Base-by-base conservation (phyloP, 2,797 vertebrate species). In the Malacoctenus gilli region DNA sequence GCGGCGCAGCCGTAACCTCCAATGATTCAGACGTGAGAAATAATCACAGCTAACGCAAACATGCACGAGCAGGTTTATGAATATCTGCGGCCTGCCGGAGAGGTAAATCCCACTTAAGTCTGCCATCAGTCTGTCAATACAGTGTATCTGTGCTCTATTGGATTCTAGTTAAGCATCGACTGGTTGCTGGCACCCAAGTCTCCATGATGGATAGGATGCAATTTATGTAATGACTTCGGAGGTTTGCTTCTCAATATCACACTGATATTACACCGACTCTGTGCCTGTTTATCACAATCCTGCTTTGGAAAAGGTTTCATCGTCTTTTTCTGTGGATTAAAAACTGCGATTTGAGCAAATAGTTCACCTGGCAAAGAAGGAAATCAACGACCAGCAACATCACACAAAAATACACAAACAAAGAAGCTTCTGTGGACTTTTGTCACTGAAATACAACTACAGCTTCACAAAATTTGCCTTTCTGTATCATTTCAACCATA, bases 201-300 rank as follows among this genome's bases (percentile, higher is more conserved):
- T 18, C 18, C 1, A 2, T 73, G 60, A 77, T 68, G 46, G 41
- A 79, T 75, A 43, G 23, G 30, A 42, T 35, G 31, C 31, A 22
- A 3, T 71, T 46, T 23, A 25, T 48, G 47, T 35, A 66, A 61
- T 22, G 57, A 60, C 65, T 38, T 41, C 1, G 8, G 20, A 46
- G 55, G 51, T 53, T 66, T 37, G 10, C 35, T 39, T 50, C 64
- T 64, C 35, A 50, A 61, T 52, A 50, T 19, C 8, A 4, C 4
- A 12, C 49, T 2, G 23, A 61, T 52, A 50, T 19, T 10, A 4
- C 4, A 12, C 49, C 2, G 23, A 32, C 21, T 47, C 20, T 2
- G 9, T 1, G n/a, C 58, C 43, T 37, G 39, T 42, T 59, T 53
- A 61, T 67, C 44, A 38, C 16, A 7, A 21, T 38, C 21, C 15